Evolutionary conservation across 2,888 invertebrate species (phyloP), one percentile per base, ranked within the genome.

Genomic region (Andrena praecox): DNA sequence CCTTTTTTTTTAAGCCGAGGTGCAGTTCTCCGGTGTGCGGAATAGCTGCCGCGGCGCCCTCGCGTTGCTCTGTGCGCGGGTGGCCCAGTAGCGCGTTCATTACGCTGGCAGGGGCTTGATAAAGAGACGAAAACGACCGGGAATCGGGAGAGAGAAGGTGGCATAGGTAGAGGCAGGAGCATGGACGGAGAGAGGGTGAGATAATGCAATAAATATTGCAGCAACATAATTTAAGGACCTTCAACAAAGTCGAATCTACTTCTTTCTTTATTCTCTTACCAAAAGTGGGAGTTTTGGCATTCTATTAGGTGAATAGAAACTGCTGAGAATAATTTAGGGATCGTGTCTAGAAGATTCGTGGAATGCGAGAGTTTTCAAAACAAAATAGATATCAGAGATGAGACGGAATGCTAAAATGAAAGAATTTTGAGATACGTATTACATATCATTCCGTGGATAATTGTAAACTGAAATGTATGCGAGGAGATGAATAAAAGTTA

Each of bases 31-130:
- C 12, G 54, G 60, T 33, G 78, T 52, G 62, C 69, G 33, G 52
- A 81, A 70, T 71, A 68, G 42, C 27, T 10, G 69, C 50, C 16
- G 6, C 62, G 52, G 42, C 56, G 67, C 63, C 64, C 33, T 66
- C 71, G 2, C 52, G 52, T 31, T 54, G 42, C 35, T 70, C 24
- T 48, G 79, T 81, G 82, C 90, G 89, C 90, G 89, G 91, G 91
- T 91, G 90, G 91, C 89, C 90, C 89, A 67, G 80, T 82, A 82
- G 85, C 89, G 87, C 88, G 91, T 91, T 92, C 91, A 91, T 92
- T 92, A 91, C 90, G 86, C 87, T 88, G 89, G 89, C 90, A 89
- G 88, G 86, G 87, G 31, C 84, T 82, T 76, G 76, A 82, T 80
- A 82, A 80, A 80, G 52, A 59, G 77, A 77, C 20, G 33, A 71